These are phyloP conservation scores for Meliscaeva auricollis DNA, from an alignment of 2,888 invertebrate species.

Conservation along the genomic window DNA sequence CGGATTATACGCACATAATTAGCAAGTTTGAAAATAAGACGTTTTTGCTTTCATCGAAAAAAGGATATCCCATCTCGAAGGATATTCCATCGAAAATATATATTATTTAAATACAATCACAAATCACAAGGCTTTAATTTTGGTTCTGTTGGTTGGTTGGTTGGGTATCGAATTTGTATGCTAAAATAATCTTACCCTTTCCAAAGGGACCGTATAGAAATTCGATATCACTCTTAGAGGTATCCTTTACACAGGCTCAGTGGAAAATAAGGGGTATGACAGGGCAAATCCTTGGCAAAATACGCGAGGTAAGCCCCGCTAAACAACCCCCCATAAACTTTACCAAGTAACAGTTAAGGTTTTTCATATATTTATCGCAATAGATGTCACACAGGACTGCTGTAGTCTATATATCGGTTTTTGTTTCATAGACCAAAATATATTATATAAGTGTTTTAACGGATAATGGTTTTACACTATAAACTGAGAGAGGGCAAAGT, in stretches of 20 bases:
- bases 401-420: neutral
- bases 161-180: slow-evolving; percentile 55
- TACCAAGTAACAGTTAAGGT: slow-evolving; percentile 19
- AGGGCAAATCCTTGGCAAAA: slow-evolving; percentile 19
- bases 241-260: slow-evolving; percentile 5
- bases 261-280: neutral
- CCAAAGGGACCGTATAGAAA: neutral
- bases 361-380: slow-evolving; percentile 53
- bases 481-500: too few species aligned
- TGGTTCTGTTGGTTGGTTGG: slow-evolving; percentile 5
- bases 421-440: slow-evolving; percentile 49
- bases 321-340: slow-evolving; percentile 37
- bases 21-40: slow-evolving; percentile 61
- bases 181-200: slow-evolving; percentile 18
- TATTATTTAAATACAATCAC: slow-evolving; percentile 32
- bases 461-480: slow-evolving; percentile 69
- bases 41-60: slow-evolving; percentile 48
- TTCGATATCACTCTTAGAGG: slow-evolving; percentile 22
- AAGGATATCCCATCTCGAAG: slow-evolving; percentile 9
- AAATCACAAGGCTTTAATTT: slow-evolving; percentile 23
- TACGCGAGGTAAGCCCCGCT: neutral
- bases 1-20: slow-evolving; percentile 74
- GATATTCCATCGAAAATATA: slow-evolving; percentile 5
- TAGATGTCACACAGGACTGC: slow-evolving; percentile 57
- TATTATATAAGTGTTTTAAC: slow-evolving; percentile 65